These are phyloP conservation scores for Stratiomys singularior DNA, from an alignment of 2,888 invertebrate genomes.

Conservation along the genomic window DNA sequence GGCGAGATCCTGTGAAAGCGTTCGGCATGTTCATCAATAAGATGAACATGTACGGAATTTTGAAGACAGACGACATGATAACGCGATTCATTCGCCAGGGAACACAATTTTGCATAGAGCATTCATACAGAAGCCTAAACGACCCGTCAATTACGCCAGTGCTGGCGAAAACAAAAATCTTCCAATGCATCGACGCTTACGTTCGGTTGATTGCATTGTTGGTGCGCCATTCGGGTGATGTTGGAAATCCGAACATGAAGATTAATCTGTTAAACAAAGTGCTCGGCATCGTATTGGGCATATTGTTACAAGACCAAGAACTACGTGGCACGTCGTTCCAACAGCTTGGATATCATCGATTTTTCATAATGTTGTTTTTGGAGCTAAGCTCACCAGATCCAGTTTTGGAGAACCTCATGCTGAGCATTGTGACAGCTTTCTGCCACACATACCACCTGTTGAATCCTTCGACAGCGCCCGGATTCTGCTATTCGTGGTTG, in stretches of 20 bases:
- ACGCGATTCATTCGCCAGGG: constrained; percentile 97
- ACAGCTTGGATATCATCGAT: constrained; percentile 96
- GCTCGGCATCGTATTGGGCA: constrained; percentile 94
- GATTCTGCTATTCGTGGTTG: constrained; percentile 98
- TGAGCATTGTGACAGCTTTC: constrained; percentile 87
- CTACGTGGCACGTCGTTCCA: constrained; percentile 86
- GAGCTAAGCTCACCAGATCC: constrained; percentile 95
- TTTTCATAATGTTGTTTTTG: constrained; percentile 95
- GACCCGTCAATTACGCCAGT: constrained; percentile 76
- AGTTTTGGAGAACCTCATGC: constrained; percentile 93
- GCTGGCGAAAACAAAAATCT: constrained; percentile 88
- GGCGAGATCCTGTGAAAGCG: constrained; percentile 88
- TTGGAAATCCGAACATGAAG: constrained; percentile 88
- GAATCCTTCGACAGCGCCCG: constrained; percentile 91
- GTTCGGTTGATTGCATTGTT: constrained; percentile 92
- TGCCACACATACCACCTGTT: constrained; percentile 95
- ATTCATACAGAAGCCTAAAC: constrained; percentile 85
- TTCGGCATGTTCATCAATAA: constrained; percentile 94
- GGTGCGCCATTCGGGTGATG: constrained; percentile 94
- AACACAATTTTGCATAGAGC: constrained; percentile 95
- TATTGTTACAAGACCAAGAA: constrained; percentile 96
- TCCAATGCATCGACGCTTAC: constrained; percentile 94
- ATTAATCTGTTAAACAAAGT: constrained; percentile 95
- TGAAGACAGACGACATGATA: constrained; percentile 97
- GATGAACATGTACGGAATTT: constrained; percentile 95